Percentiles rank a stretch among this genome's conserved stretches.
phyloP scores from a whole-genome alignment of 2,113 vertebrate genomes.

The Poecile atricapillus region DNA sequence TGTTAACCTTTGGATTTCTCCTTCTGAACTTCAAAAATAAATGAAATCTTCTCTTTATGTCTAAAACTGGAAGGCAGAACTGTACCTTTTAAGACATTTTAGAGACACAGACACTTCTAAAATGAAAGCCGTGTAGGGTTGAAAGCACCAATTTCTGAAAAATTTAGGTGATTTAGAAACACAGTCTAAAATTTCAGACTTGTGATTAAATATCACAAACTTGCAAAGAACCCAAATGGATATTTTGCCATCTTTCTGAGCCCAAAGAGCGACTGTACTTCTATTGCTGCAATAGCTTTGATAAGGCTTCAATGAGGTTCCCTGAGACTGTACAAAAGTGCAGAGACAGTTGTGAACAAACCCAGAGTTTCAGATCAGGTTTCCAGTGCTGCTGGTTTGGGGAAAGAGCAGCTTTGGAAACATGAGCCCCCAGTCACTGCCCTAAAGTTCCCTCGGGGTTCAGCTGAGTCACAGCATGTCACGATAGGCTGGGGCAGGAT shows the following conservation, averaged over 20 bases:
- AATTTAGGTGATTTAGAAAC: neutral
- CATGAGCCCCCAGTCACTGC: neutral
- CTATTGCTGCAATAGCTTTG: neutral
- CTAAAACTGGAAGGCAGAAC: neutral
- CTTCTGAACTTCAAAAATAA: conserved; percentile 4
- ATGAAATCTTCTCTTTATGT: neutral
- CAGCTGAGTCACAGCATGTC: neutral
- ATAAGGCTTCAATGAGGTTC: neutral
- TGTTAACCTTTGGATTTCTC: conserved; percentile 20
- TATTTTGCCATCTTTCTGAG: neutral
- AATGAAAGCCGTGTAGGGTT: neutral
- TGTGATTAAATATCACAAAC: neutral
- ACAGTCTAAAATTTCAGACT: neutral
- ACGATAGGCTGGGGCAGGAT: neutral
- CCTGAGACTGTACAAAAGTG: neutral
- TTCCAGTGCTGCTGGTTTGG: neutral
- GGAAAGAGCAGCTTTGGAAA: neutral
- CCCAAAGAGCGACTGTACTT: neutral
- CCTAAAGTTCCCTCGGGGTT: neutral
- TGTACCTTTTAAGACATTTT: neutral
- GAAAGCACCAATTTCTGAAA: neutral
- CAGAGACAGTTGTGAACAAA: neutral
- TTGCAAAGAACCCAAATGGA: neutral
- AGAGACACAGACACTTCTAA: neutral
- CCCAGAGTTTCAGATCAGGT: neutral